Conservation (phyloP, 2,797 vertebrate genomes). For the Takifugu ocellatus region DNA sequence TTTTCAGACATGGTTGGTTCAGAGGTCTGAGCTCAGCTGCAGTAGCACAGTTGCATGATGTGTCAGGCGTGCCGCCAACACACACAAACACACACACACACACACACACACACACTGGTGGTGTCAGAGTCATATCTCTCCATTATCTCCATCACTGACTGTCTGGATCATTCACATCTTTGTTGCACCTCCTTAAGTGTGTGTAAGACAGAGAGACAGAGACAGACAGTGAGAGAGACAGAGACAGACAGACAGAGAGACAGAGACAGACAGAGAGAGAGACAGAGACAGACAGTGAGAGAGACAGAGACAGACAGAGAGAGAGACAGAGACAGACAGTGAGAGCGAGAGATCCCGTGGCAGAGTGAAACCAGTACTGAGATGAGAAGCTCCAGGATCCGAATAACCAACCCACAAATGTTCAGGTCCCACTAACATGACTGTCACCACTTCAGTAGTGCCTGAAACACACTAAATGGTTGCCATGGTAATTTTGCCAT, state of each 20-base stretch:
- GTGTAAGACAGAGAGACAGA: background rate
- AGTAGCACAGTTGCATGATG: slow-evolving; percentile 20
- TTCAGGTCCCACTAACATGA: too few species aligned
- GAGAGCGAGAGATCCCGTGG: slow-evolving; percentile 1
- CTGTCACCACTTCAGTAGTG: too few species aligned
- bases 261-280: too few species aligned
- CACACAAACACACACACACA: background rate
- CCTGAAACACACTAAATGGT: too few species aligned
- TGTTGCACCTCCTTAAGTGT: background rate
- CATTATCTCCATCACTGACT: slow-evolving; percentile 25
- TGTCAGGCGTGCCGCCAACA: slow-evolving; percentile 9
- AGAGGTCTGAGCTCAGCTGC: slow-evolving; percentile 10
- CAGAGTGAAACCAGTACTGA: slow-evolving; percentile 20
- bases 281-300: too few species aligned
- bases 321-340: too few species aligned
- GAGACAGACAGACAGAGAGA: too few species aligned
- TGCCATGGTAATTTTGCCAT: too few species aligned
- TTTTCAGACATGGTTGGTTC: slow-evolving; percentile 15
- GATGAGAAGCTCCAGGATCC: slow-evolving; percentile 22
- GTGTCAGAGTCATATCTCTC: slow-evolving; percentile 24
- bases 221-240: too few species aligned
- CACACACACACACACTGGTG: background rate
- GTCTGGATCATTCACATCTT: slow-evolving; percentile 15
- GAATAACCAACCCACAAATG: slow-evolving; percentile 27
- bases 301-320: too few species aligned